These are phyloP conservation scores for Danio rerio DNA, from an alignment of 2,113 vertebrate species.

Conservation along the genomic window GRCz12tu NC_133184.1:35888501-35889000, in stretches of 20 bases:
- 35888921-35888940: constrained; percentile 17
- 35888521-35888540: too few relatives aligned
- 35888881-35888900: constrained; percentile 4
- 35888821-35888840: constrained; percentile 8
- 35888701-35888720: background rate
- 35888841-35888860: constrained; percentile 14
- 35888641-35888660: background rate
- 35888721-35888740: background rate
- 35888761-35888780: background rate
- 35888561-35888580: too few relatives aligned
- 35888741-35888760: background rate
- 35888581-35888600: too few relatives aligned
- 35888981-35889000: constrained; percentile 23
- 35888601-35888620: too few relatives aligned
- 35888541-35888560: too few relatives aligned
- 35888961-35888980: constrained; percentile 4
- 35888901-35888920: constrained; percentile 23
- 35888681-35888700: background rate
- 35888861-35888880: constrained; percentile 26
- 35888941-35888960: constrained; percentile 3
- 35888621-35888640: background rate
- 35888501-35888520: too few relatives aligned
- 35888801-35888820: constrained; percentile 2
- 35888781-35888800: background rate
- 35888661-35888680: background rate